Base-by-base conservation (phyloP, 2,113 vertebrate species). In the Donacobius atricapilla region DNA sequence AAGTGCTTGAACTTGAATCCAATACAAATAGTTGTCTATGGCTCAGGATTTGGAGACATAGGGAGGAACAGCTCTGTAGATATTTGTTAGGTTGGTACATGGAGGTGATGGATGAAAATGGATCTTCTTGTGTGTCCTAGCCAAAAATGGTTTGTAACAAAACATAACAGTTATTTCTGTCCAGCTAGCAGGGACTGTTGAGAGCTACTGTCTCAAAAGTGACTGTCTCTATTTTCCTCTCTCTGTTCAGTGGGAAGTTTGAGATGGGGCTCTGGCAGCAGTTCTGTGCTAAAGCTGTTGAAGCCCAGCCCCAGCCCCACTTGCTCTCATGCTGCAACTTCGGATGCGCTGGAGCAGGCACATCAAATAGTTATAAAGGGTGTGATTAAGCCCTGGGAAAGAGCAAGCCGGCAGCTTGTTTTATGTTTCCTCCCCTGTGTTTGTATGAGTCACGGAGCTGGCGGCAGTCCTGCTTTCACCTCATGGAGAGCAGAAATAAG, bases 301-400 rank as follows among this genome's bases (percentile, higher is more conserved):
- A 63, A 82, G 40, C 30, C 27, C 48, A 48, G 45, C 50, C 54
- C 24, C 31, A 65, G 54, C 37, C 18, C 54, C 5, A 7, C 53
- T 60, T 82, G 20, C 51, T 81, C 87, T 76, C 31, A 11, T 71
- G 56, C 78, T 20, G 6, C 48, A 69, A 10, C 27, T 54, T 80
- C 6, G 33, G 75, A 94, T 85, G 82, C 0, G 5, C 94, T 70
- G 63, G 48, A 88, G 79, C 85, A 83, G 56, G 94, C 75, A 60
- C 58, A 60, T 83, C 72, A 90, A 70, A 82, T 84, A 69, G 66
- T 92, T 92, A 50, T 0, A 18, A 71, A 73, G 92, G 90, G 78
- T 96, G 92, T 94, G 94, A 95, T 88, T 86, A 94, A 95, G 40
- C 92, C 83, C 89, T 89, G 76, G 85, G 96, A 94, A 94, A 93